Conservation (phyloP, 2,113 vertebrate species). For the Cathartes aura region DNA sequence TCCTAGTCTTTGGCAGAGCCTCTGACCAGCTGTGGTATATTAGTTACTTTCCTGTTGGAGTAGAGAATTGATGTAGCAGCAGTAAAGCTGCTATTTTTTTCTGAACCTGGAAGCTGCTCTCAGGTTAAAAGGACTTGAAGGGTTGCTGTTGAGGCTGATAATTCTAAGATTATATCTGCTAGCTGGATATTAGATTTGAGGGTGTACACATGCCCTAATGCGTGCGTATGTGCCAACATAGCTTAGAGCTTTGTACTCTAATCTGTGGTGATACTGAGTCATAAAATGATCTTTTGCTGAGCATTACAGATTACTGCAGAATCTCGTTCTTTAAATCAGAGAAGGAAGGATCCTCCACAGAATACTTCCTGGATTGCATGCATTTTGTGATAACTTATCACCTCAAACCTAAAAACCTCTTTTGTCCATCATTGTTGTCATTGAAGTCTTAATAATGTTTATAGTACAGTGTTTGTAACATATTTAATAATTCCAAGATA, state of each 20-base stretch:
- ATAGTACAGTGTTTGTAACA: neutral
- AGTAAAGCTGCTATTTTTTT: neutral
- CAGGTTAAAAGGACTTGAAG: neutral
- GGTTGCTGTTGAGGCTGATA: neutral
- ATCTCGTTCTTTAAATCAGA: rapidly evolving
- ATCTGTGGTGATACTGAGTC: neutral
- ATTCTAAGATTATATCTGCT: neutral
- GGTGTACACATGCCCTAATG: neutral
- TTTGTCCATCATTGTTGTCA: neutral
- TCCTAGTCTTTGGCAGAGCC: neutral
- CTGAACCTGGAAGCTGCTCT: neutral
- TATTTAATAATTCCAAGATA: neutral
- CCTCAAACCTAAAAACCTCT: neutral
- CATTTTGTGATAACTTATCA: neutral
- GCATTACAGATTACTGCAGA: neutral
- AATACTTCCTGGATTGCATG: neutral
- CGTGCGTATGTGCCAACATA: rapidly evolving
- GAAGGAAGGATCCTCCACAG: neutral
- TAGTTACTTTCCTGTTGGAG: neutral
- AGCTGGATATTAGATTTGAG: neutral
- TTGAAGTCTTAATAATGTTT: neutral
- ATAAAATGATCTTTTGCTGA: neutral
- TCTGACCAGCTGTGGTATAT: neutral
- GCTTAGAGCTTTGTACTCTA: neutral
- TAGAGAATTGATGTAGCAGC: neutral